Evolutionary conservation across 2,888 invertebrate species (phyloP), one percentile per base, ranked within the genome.

Genomic region (Himalopsyche anomala): DNA sequence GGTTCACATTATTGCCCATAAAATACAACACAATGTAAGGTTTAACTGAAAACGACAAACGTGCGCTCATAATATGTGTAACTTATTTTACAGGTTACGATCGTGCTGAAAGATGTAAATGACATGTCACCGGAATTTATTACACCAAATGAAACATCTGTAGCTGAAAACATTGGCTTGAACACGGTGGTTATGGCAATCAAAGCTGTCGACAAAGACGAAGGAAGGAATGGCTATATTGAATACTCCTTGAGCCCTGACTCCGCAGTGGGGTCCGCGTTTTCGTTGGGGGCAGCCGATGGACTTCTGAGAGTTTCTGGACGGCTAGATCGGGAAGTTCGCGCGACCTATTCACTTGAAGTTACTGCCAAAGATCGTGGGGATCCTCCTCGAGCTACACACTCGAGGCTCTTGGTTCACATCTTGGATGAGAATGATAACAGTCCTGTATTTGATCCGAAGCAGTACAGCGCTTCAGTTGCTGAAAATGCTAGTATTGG

Each of bases 401-500:
- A 95, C 89, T 94, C 95, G 5, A 94, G 95, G 89, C 94, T 98
- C 45, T 92, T 93, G 86, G 95, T 98, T 42, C 94, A 94, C 89
- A 95, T 98, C 87, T 92, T 97, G 82, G 98, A 98, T 91, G 97
- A 97, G 91, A 98, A 98, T 91, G 98, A 98, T 91, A 98, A 98
- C 90, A 96, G 96, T 88, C 98, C 98, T 0, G 95, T 97, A 5
- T 98, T 98, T 91, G 96, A 97, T 91, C 97, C 97, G 0, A 96
- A 96, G 90, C 97, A 97, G 90, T 98, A 98, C 91, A 97, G 97
- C 88, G 97, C 98, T 0, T 96, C 96, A 4, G 96, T 98, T 51
- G 96, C 97, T 0, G 99, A 99, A 92, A 98, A 98, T 91, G 97
- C 98, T n/a, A 96, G 97, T 89, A 97, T 98, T 89, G 99, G 98